Evolutionary conservation across 2,888 invertebrate genomes (phyloP).

Genomic region (Bellardia pandia): DNA sequence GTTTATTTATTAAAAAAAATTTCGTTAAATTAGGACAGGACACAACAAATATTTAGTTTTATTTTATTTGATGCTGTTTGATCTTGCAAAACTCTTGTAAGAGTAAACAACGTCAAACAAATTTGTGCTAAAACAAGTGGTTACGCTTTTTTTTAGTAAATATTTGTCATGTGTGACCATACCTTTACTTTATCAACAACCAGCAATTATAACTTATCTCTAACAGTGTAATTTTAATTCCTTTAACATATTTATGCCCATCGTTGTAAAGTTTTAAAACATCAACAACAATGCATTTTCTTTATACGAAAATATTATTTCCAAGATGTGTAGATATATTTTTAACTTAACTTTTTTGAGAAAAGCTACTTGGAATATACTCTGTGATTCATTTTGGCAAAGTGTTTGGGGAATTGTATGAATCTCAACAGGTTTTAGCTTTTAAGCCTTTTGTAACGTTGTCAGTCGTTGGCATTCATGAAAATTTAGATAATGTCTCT

Average conservation of each 20-base stretch:
- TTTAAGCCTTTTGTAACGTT: conserved; percentile 76
- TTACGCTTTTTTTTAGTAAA: too few relatives aligned
- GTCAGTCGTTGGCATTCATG: conserved; percentile 57
- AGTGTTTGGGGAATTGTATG: conserved; percentile 84
- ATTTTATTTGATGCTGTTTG: too few relatives aligned
- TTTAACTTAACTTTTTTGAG: conserved; percentile 34
- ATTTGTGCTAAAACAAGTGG: too few relatives aligned
- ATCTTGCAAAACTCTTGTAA: too few relatives aligned
- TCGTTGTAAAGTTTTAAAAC: conserved; percentile 4
- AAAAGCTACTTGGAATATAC: conserved; percentile 53
- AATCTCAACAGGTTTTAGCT: conserved; percentile 84
- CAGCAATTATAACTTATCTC: too few relatives aligned
- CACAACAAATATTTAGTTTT: too few relatives aligned
- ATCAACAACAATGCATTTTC: conserved; percentile 26
- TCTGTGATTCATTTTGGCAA: conserved; percentile 78
- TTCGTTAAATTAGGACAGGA: too few relatives aligned
- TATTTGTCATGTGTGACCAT: too few relatives aligned
- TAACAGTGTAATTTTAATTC: too few relatives aligned
- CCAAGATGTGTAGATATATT: conserved; percentile 27
- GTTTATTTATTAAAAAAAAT: too few relatives aligned
- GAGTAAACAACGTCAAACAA: too few relatives aligned
- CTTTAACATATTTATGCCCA: background rate
- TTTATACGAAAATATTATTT: conserved; percentile 38
- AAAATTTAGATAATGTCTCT: conserved; percentile 48
- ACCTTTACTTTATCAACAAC: too few relatives aligned